These are phyloP conservation scores for Cassiopea xamachana DNA, from an alignment of 30 jellyfish, hydroid and myxozoan genomes.

Conservation along the genomic window DNA sequence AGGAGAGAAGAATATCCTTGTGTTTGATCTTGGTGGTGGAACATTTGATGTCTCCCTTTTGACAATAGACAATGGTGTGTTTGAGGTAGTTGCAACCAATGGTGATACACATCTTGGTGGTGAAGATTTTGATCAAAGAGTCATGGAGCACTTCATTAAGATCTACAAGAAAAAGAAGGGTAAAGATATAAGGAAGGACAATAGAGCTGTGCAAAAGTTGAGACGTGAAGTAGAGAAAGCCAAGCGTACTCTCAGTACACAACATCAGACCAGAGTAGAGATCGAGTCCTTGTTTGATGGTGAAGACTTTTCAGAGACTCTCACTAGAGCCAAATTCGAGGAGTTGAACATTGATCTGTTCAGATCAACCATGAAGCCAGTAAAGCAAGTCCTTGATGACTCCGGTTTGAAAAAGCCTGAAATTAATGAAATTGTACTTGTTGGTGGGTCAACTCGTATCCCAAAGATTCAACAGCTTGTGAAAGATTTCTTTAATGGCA, in stretches of 20 bases:
- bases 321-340: constrained; percentile 98
- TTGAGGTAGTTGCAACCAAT: constrained; percentile 99
- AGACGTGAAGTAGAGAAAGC: constrained; percentile 99
- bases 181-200: constrained; percentile 94
- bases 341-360: constrained; percentile 91
- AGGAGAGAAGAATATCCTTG: constrained; percentile 99
- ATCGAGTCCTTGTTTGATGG: constrained; percentile 97
- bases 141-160: constrained; percentile 98
- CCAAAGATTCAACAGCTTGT: constrained; percentile 96
- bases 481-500: constrained; percentile 89
- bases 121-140: constrained; percentile 99
- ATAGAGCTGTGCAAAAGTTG: constrained; percentile 98
- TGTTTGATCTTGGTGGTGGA: constrained; percentile 99
- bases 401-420: constrained; percentile 90
- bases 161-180: constrained; percentile 98
- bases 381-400: constrained; percentile 89
- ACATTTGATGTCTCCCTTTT: constrained; percentile 99
- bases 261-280: constrained; percentile 98
- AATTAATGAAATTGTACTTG: constrained; percentile 97
- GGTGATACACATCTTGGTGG: constrained; percentile 99
- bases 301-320: constrained; percentile 98
- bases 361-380: constrained; percentile 94
- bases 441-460: constrained; percentile 99
- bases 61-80: constrained; percentile 99
- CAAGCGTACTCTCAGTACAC: constrained; percentile 99